Evolutionary conservation across 1,140 invertebrate genomes (phyloP), one percentile per base, ranked within the genome.

Genomic region (Saccostrea glomerata): DNA sequence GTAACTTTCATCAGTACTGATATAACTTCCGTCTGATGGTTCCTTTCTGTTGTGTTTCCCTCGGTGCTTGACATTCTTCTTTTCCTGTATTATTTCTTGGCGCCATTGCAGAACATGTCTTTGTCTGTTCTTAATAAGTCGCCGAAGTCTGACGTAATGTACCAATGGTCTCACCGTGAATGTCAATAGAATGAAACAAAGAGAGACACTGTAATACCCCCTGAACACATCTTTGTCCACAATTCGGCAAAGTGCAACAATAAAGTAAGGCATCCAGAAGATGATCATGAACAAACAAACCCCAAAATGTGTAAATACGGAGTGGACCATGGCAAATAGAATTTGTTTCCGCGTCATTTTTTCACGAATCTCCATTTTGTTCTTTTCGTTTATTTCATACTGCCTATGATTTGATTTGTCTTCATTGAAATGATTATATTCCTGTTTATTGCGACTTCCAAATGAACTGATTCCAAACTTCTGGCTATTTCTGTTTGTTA

Each of bases 231-330:
- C 40, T 70, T 47, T 47, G 60, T 84, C 58, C 0, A 87, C 23
- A 13, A 15, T 84, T 17, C 58, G 54, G n/a, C 63, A 83, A 55
- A 87, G 36, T 25, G 23, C 40, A n/a, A 87, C 82, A 55, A 84
- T 30, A 58, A 70, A 87, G 60, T 87, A 87, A 25, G 86, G 86
- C 60, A 87, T 23, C 77, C 56, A 87, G 40, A 82, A 87, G 12
- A 87, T 9, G 11, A 87, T 47, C 58, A 70, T 25, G 23, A 66
- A 56, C 13, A 84, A 15, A n/a, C 86, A 87, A 23, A 84, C 63
- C 6, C 54, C 82, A 25, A 87, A 84, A 1, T 83, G 54, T 36
- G 86, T 87, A 9, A 55, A 55, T 0, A 56, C 55, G 0, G 82
- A 54, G 17, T 54, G 47, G 9, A 30, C 5, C 25, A 77, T 30